Base-by-base conservation (phyloP, 2,113 vertebrate species). In the Passer domesticus region DNA sequence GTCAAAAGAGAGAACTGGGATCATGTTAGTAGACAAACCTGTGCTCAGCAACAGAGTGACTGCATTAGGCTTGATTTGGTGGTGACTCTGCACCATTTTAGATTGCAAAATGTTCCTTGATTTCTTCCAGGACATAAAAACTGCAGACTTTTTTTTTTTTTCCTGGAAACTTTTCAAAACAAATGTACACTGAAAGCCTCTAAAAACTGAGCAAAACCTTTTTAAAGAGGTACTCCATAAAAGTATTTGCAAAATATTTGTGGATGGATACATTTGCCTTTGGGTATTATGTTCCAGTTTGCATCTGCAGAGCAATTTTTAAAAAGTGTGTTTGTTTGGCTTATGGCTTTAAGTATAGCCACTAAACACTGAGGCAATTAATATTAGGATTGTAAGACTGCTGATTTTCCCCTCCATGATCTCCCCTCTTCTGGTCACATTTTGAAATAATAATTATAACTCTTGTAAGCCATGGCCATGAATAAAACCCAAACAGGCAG, bases 161-260 rank as follows among this genome's bases (percentile, higher is more conserved):
- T n/a, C n/a, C 33, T 89, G 58, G 41, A 93, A 92, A 47, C 14
- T 55, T 28, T 85, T 89, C 55, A 83, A 96, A 81, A 70, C 10
- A 27, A 67, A 14, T 15, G 24, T 21, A 77, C 14, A 4, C 18
- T 46, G 30, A 67, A 90, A 75, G 11, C 30, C 41, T 60, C 70
- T 43, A 31, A 82, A 94, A 94, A 64, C 13, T 19, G 11, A 92
- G 59, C 35, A 76, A 22, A 68, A 52, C 35, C 13, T 79, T 74
- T 94, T 59, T 10, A 53, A 88, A 74, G 10, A 66, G 28, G 16
- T 41, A 75, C 8, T 83, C 10, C 22, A 37, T 46, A 22, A 69
- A 91, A 80, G 15, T 30, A 86, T 88, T 92, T 70, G 23, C 49
- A 95, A 91, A 91, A 50, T 95, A 83, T 74, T 74, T 94, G 67